Percentiles rank a stretch among this genome's conserved stretches.
Conservation (phyloP, 2,113 vertebrate genomes). For the Rhinichthys klamathensis region DNA sequence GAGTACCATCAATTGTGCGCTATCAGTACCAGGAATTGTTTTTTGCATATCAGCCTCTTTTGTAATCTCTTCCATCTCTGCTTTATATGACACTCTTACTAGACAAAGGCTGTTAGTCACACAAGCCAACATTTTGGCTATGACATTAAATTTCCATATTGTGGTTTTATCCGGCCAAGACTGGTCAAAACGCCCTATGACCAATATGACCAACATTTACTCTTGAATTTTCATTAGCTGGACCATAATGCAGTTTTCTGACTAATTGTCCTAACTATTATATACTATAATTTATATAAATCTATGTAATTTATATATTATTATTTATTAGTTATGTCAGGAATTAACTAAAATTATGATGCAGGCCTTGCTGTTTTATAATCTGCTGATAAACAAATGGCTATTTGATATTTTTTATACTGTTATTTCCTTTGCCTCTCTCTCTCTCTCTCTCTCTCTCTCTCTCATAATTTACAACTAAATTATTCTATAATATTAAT, state of each 20-base stretch:
- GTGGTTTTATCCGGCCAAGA: background rate
- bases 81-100: background rate
- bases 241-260: background rate
- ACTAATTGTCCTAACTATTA: background rate
- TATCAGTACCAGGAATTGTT: background rate
- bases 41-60: background rate
- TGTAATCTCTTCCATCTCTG: background rate
- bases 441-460: too few species aligned
- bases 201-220: background rate
- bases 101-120: background rate
- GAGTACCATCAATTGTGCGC: background rate
- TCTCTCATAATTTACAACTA: too few species aligned
- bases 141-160: background rate
- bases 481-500: too few species aligned
- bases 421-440: too few species aligned
- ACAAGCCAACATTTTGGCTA: background rate
- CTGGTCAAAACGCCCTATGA: background rate
- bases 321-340: background rate
- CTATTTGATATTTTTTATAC: too few species aligned
- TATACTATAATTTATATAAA: background rate
- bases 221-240: background rate
- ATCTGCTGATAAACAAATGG: background rate
- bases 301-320: background rate
- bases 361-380: background rate
- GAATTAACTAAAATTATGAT: conserved; percentile 28